These are phyloP conservation scores for Arnoldichthys spilopterus DNA, from an alignment of 2,797 vertebrate species.

Conservation along the genomic window DNA sequence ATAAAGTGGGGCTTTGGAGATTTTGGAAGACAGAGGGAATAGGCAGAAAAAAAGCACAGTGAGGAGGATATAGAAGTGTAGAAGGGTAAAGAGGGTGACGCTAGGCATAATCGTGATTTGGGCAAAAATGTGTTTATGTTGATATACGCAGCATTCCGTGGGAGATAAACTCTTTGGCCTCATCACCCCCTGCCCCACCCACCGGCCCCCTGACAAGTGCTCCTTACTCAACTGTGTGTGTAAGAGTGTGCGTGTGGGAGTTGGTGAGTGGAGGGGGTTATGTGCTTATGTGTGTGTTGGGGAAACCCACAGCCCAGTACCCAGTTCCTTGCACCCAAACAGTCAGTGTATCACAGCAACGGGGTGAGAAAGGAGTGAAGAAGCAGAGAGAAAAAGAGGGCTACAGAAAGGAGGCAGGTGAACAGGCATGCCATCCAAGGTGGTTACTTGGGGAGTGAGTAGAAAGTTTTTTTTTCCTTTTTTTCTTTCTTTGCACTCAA, in stretches of 20 bases:
- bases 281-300: conserved; percentile 28
- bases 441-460: conserved; percentile 53
- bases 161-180: conserved; percentile 79
- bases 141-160: conserved; percentile 80
- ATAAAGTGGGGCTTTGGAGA: conserved; percentile 69
- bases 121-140: conserved; percentile 76
- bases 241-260: conserved; percentile 49
- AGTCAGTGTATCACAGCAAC: conserved; percentile 68
- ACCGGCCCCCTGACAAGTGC: conserved; percentile 40
- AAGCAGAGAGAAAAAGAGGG: conserved; percentile 19
- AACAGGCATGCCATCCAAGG: conserved; percentile 51
- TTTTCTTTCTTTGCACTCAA: neutral
- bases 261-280: too few relatives aligned
- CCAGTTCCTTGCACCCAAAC: conserved; percentile 67
- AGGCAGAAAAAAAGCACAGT: conserved; percentile 46
- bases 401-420: conserved; percentile 61
- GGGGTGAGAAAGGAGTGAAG: conserved; percentile 61
- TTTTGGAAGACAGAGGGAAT: conserved; percentile 63
- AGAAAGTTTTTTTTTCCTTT: conserved; percentile 3
- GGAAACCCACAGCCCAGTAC: conserved; percentile 59
- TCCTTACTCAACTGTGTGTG: conserved; percentile 44
- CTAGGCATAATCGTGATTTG: conserved; percentile 61
- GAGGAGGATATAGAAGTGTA: conserved; percentile 1
- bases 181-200: conserved; percentile 61
- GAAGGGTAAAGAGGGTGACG: conserved; percentile 26